Base-by-base conservation (phyloP, 2,888 invertebrate species). In the Agrochola litura region DNA sequence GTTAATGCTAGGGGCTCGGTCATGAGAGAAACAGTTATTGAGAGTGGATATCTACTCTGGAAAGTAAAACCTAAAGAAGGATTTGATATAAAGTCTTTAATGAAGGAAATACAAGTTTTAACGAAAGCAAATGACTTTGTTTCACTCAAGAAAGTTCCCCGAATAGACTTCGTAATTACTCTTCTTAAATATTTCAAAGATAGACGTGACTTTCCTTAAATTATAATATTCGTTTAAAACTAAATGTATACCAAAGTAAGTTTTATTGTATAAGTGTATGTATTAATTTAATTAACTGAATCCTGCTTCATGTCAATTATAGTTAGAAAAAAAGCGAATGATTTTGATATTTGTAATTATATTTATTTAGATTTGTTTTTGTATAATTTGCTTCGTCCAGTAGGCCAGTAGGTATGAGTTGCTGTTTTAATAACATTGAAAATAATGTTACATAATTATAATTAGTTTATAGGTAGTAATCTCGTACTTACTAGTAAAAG, bases 231-330 rank as follows among this genome's bases (percentile, higher is more conserved):
- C 76, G 58, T 76, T 79, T 76, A 79, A 63, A 79, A 67, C 37
- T 86, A 79, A 86, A 83, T 82, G 86, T 91, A 91, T 90, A 93
- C 93, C 93, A 93, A 94, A 93, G 92, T 94, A 93, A 91, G 90
- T 90, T 90, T 71, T 81, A 78, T 43, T 73, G 49, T 83, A n/a
- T 81, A 85, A 83, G 82, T 84, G 77, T 85, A 86, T 87, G 82
- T 90, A 88, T 92, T 90, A 86, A 86, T 92, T 92, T 89, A 85
- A 90, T 92, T 89, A 85, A 90, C 87, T 83, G 82, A 92, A 90
- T 94, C 96, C 96, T 93, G 96, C 96, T 95, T 96, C 71, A 94
- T 93, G 96, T 96, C 96, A 96, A 96, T 96, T 96, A 96, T 96
- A 95, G 92, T 92, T 95, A 95, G 89, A 91, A 86, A 88, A 88